Evolutionary conservation across 2,888 invertebrate species (phyloP).

Genomic region (Nymphalis polychloros): DNA sequence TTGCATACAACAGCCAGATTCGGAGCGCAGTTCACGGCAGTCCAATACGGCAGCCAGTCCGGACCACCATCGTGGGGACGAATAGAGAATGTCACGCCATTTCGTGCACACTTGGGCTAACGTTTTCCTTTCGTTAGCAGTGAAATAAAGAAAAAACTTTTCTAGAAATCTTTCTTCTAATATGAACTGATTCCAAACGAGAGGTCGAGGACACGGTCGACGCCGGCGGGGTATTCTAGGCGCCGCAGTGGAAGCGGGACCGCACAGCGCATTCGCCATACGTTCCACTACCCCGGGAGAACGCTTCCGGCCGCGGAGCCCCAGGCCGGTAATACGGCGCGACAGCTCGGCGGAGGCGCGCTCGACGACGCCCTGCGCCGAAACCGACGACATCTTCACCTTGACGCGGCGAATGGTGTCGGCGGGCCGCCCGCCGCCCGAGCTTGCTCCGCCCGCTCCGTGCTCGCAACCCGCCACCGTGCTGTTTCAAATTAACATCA

Average conservation of each 20-base stretch:
- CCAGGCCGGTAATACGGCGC: constrained; percentile 92
- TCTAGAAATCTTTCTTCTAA: constrained; percentile 92
- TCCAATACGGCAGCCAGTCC: constrained; percentile 92
- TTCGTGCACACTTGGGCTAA: constrained; percentile 92
- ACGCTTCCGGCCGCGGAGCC: constrained; percentile 84
- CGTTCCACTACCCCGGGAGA: constrained; percentile 90
- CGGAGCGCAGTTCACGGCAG: constrained; percentile 89
- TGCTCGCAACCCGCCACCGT: constrained; percentile 78
- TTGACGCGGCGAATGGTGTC: constrained; percentile 77
- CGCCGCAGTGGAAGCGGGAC: constrained; percentile 79
- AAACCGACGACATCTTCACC: constrained; percentile 89
- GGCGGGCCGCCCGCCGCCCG: constrained; percentile 61
- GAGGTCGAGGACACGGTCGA: constrained; percentile 80
- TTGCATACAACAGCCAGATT: constrained; percentile 76
- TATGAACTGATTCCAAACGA: constrained; percentile 88
- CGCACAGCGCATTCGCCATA: constrained; percentile 93
- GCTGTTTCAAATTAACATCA: constrained; percentile 37
- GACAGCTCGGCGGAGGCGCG: constrained; percentile 94
- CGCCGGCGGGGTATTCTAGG: constrained; percentile 67
- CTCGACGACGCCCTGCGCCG: constrained; percentile 94
- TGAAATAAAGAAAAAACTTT: constrained; percentile 92
- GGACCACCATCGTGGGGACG: constrained; percentile 93
- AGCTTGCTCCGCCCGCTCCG: constrained; percentile 60
- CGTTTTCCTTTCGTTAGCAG: constrained; percentile 87
- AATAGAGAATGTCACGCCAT: constrained; percentile 95